Conservation (phyloP, 2,888 invertebrate genomes). For the Torymus tubicola region DNA sequence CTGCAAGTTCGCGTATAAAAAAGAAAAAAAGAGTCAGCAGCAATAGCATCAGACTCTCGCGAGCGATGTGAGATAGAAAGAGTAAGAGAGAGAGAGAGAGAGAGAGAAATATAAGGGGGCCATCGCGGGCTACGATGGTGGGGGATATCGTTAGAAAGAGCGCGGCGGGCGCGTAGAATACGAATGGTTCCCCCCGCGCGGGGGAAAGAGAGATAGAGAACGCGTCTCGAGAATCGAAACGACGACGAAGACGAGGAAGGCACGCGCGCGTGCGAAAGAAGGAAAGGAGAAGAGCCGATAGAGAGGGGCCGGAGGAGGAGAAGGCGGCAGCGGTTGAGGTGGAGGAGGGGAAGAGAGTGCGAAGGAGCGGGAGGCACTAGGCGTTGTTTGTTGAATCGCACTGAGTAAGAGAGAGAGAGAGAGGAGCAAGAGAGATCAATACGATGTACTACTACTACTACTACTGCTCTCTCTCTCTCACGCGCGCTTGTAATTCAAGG, state of each 20-base stretch:
- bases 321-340: background rate
- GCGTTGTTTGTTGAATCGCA: constrained; percentile 74
- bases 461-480: constrained; percentile 58
- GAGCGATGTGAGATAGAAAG: background rate
- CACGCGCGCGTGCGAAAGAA: background rate
- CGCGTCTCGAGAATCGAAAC: background rate
- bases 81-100: constrained; percentile 11
- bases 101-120: constrained; percentile 8
- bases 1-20: no score
- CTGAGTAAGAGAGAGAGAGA: no score
- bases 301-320: background rate
- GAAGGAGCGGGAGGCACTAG: constrained; percentile 67
- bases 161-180: constrained; percentile 23
- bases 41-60: background rate
- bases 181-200: constrained; percentile 16
- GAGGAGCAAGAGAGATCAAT: constrained; percentile 67
- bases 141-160: constrained; percentile 3
- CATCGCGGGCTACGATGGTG: background rate
- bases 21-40: no score
- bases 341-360: constrained; percentile 51
- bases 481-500: constrained; percentile 37
- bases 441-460: constrained; percentile 63
- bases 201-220: constrained; percentile 9
- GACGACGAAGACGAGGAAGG: constrained; percentile 1
- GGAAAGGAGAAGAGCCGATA: constrained; percentile 8